Evolutionary conservation across 2,113 vertebrate genomes (phyloP).

Genomic region (Antennarius striatus): DNA sequence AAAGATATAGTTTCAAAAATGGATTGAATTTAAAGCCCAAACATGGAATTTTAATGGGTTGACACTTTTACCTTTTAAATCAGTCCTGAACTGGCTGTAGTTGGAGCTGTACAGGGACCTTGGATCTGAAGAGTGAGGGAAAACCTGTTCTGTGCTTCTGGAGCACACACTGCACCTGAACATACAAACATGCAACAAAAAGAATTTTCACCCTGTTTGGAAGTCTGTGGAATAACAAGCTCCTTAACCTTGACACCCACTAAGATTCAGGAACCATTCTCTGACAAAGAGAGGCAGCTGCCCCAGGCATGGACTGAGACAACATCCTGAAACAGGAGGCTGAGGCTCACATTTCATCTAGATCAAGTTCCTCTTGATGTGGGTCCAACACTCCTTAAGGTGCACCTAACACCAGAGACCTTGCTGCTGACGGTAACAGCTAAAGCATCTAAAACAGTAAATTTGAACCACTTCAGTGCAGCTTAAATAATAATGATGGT

Average conservation of each 20-base stretch:
- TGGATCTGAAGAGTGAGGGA: constrained; percentile 61
- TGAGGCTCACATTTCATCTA: constrained; percentile 59
- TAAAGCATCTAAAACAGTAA: constrained; percentile 15
- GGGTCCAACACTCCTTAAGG: constrained; percentile 49
- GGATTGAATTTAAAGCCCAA: neutral
- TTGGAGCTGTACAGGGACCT: constrained; percentile 71
- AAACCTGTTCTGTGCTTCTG: constrained; percentile 78
- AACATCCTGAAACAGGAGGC: constrained; percentile 11
- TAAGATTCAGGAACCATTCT: constrained; percentile 3
- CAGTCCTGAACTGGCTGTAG: constrained; percentile 61
- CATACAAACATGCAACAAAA: constrained; percentile 23
- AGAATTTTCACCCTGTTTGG: constrained; percentile 5
- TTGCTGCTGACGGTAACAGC: constrained; percentile 22
- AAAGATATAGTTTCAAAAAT: too few relatives aligned
- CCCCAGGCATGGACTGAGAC: constrained; percentile 25
- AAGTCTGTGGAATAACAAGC: constrained; percentile 18
- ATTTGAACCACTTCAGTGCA: constrained; percentile 28
- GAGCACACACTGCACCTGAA: constrained; percentile 83
- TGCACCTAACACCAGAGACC: constrained; percentile 55
- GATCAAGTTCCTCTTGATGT: constrained; percentile 62
- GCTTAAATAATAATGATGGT: constrained; percentile 37
- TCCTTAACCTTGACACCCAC: constrained; percentile 14
- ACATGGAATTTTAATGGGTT: neutral
- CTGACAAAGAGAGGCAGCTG: constrained; percentile 15
- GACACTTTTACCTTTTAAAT: constrained; percentile 66